Evolutionary conservation across 2,888 invertebrate genomes (phyloP).

Genomic region (Drosophila cognata): DNA sequence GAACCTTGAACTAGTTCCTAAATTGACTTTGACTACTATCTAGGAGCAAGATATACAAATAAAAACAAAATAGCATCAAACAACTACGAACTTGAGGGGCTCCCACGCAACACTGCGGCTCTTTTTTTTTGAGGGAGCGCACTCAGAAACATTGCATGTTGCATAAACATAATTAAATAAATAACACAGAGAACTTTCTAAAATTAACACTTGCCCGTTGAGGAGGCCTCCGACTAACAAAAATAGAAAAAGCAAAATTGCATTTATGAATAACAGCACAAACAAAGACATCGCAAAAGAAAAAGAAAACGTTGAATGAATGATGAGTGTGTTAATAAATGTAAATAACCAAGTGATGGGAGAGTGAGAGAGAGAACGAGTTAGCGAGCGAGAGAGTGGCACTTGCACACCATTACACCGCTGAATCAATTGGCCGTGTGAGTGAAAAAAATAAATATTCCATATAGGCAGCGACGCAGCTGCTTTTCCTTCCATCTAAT

Average conservation of each 20-base stretch:
- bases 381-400: conserved; percentile 20
- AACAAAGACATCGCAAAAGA: conserved; percentile 25
- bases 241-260: conserved; percentile 64
- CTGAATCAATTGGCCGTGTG: conserved; percentile 35
- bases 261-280: conserved; percentile 71
- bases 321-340: conserved; percentile 33
- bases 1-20: conserved; percentile 17
- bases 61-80: conserved; percentile 5
- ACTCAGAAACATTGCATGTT: conserved; percentile 64
- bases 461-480: conserved; percentile 48
- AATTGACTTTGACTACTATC: conserved; percentile 3
- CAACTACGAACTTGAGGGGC: conserved; percentile 44
- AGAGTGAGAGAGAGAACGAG: conserved; percentile 17
- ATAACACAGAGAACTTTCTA: conserved; percentile 65
- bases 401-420: conserved; percentile 35
- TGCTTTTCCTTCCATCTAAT: conserved; percentile 56
- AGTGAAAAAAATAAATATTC: conserved; percentile 60
- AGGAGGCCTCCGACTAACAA: conserved; percentile 37
- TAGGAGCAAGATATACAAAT: conserved; percentile 13
- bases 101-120: conserved; percentile 63
- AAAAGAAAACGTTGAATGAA: conserved; percentile 53
- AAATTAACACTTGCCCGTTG: conserved; percentile 63
- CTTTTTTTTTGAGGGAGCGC: conserved; percentile 29
- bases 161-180: conserved; percentile 62
- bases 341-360: conserved; percentile 10